These are phyloP conservation scores for Drosophila elegans DNA, from an alignment of 1,140 invertebrate genomes.

Conservation along the genomic window DNA sequence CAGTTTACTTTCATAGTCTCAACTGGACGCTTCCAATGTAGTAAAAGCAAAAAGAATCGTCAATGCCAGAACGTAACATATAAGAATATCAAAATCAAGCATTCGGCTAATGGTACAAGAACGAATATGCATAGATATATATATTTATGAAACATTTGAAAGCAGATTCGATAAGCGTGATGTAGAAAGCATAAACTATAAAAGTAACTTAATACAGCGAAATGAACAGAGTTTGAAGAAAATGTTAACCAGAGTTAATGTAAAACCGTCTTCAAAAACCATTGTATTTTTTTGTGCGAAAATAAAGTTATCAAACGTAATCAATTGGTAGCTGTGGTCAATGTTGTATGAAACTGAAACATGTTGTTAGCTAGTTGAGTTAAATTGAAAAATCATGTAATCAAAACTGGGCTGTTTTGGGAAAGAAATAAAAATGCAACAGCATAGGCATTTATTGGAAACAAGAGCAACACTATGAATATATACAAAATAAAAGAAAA, in stretches of 20 bases:
- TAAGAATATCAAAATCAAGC: slow-evolving; percentile 34
- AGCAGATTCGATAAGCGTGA: slow-evolving; percentile 50
- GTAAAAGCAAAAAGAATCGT: slow-evolving; percentile 45
- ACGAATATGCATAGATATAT: slow-evolving; percentile 60
- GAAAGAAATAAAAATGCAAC: slow-evolving; percentile 64
- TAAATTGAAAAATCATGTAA: slow-evolving; percentile 48
- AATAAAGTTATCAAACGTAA: slow-evolving; percentile 37
- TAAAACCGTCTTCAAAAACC: slow-evolving; percentile 69
- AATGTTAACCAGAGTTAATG: slow-evolving; percentile 58
- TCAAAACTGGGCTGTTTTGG: slow-evolving; percentile 48
- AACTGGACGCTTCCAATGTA: slow-evolving; percentile 61
- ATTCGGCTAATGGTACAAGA: slow-evolving; percentile 64
- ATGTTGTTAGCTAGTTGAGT: slow-evolving; percentile 68
- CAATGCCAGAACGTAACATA: slow-evolving; percentile 42
- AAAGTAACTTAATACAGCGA: slow-evolving; percentile 80
- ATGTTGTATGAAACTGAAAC: slow-evolving; percentile 56
- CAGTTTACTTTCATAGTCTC: slow-evolving; percentile 33
- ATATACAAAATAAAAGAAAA: slow-evolving; percentile 43
- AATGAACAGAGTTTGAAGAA: slow-evolving; percentile 58
- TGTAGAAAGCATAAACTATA: slow-evolving; percentile 69
- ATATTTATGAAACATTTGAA: slow-evolving; percentile 61
- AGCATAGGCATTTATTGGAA: slow-evolving; percentile 72
- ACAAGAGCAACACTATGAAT: slow-evolving; percentile 44
- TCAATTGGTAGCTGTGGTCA: slow-evolving; percentile 50
- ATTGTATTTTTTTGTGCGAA: slow-evolving; percentile 37